Conservation (phyloP, 2,797 vertebrate species). For the Sphenodon punctatus region DNA sequence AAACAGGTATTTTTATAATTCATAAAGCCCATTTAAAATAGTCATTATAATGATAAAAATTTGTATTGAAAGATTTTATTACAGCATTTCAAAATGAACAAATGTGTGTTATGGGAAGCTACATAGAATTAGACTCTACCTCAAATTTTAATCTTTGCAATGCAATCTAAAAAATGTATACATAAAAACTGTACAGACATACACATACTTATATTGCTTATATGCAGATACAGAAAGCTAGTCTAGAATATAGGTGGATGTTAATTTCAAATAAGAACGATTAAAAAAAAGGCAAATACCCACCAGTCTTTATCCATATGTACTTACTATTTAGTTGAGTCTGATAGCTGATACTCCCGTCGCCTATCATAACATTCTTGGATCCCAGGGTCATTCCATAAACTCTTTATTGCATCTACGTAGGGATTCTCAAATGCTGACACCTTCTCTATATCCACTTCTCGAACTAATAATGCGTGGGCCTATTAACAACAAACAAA, state of each 20-base stretch:
- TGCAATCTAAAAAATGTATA: fast-evolving
- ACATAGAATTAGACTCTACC: fast-evolving
- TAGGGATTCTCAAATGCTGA: constrained; percentile 85
- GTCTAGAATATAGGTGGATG: not conserved
- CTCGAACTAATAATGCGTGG: constrained; percentile 90
- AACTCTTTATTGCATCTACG: constrained; percentile 92
- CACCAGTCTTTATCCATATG: not conserved
- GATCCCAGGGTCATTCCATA: constrained; percentile 95
- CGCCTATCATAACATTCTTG: constrained; percentile 94
- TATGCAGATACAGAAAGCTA: not conserved
- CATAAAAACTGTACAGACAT: not conserved
- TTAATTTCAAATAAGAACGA: not conserved
- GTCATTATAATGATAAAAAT: not conserved
- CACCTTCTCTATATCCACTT: constrained; percentile 93
- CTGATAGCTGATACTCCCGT: constrained; percentile 94
- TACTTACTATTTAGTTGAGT: constrained; percentile 97
- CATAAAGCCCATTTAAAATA: too few species aligned
- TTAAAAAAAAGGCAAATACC: not conserved
- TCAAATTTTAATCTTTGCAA: not conserved
- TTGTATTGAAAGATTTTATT: not conserved
- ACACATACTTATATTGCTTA: not conserved
- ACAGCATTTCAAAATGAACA: constrained; percentile 9
- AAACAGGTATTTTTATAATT: too few species aligned
- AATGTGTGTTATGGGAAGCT: not conserved
- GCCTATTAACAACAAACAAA: constrained; percentile 74